Evolutionary conservation across 1,140 invertebrate species (phyloP).

Genomic region (Ectropis grisescens): DNA sequence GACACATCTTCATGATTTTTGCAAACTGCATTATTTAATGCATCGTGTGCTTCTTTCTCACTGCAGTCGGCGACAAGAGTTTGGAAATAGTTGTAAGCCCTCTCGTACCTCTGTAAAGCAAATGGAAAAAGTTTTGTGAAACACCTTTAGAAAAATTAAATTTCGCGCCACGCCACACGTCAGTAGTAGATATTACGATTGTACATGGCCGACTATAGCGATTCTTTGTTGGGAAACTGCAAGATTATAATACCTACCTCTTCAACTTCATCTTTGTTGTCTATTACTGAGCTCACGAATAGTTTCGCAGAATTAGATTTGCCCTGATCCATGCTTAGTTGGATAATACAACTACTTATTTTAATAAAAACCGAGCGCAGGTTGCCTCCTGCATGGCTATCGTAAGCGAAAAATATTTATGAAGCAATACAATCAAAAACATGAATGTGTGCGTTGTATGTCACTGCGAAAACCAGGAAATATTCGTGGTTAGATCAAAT

Average conservation of each 20-base stretch:
- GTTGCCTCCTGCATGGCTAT: constrained; percentile 70
- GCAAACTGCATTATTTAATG: constrained; percentile 87
- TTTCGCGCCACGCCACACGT: constrained; percentile 58
- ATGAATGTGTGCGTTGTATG: constrained; percentile 38
- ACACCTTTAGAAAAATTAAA: constrained; percentile 22
- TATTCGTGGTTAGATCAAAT: too few species aligned
- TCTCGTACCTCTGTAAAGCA: constrained; percentile 87
- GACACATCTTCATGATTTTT: constrained; percentile 95
- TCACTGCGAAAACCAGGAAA: too few species aligned
- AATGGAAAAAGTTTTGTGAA: constrained; percentile 19
- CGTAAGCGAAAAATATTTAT: constrained; percentile 69
- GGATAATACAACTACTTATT: constrained; percentile 51
- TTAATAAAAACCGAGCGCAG: constrained; percentile 64
- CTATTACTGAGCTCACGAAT: constrained; percentile 75
- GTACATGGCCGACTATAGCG: constrained; percentile 71
- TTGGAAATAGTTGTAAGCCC: constrained; percentile 82
- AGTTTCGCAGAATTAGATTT: constrained; percentile 72
- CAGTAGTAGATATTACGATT: constrained; percentile 60
- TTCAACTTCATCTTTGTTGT: constrained; percentile 87
- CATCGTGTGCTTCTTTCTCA: constrained; percentile 95
- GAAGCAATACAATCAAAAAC: constrained; percentile 50
- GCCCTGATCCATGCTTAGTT: constrained; percentile 72
- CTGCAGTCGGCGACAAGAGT: constrained; percentile 84
- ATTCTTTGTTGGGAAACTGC: constrained; percentile 69
- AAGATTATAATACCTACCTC: constrained; percentile 77